Conservation (phyloP, 2,797 vertebrate genomes). For the Peromyscus aztecus region DNA sequence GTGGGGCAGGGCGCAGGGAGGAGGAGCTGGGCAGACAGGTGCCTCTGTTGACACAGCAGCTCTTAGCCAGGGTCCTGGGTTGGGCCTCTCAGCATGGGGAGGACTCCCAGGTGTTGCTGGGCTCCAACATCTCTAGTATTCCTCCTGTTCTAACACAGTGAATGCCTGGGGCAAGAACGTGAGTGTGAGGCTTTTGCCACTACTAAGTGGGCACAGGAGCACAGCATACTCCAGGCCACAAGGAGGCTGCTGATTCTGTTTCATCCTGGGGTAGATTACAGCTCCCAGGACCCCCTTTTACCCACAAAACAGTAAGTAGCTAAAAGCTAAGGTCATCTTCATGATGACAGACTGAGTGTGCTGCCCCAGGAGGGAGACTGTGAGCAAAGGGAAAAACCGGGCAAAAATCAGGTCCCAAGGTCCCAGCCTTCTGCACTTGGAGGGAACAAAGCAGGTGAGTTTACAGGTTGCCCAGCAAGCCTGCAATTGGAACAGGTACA, state of each 20-base stretch:
- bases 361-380: not conserved
- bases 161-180: not conserved
- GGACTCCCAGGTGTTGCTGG: not conserved
- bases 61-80: slow-evolving; percentile 18
- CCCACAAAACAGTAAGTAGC: not conserved
- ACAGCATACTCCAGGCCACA: not conserved
- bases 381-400: not conserved
- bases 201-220: not conserved
- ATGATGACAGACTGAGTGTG: not conserved
- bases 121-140: not conserved
- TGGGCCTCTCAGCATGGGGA: not conserved
- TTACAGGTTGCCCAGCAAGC: not conserved
- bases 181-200: not conserved
- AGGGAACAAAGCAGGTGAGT: not conserved
- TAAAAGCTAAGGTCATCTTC: not conserved
- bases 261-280: not conserved
- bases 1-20: not conserved
- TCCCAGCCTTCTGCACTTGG: no score
- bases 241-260: not conserved
- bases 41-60: slow-evolving; percentile 70
- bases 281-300: not conserved
- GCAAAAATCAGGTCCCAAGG: not conserved
- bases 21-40: slow-evolving; percentile 53
- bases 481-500: not conserved
- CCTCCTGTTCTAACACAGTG: no score